phyloP scores from a whole-genome alignment of 1,140 invertebrate species.

The Diploscapter pachys region DNA sequence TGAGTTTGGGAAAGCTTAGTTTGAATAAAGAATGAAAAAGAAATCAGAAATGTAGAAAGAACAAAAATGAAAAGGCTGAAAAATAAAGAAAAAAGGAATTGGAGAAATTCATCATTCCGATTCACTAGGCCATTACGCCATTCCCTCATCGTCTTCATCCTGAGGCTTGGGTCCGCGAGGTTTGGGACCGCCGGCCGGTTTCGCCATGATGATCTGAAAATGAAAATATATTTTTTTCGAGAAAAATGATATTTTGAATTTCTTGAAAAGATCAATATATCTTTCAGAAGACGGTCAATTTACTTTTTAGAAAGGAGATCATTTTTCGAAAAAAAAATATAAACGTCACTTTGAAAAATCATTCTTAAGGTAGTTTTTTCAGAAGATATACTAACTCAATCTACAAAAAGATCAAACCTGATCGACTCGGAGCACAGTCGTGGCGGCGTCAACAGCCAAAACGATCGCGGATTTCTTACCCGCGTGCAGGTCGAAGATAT shows the following conservation, averaged over 20 bases:
- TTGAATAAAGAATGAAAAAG: background rate
- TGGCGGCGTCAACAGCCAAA: slow-evolving; percentile 85
- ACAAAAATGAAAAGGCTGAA: background rate
- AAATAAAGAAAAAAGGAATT: slow-evolving; percentile 25
- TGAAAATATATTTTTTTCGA: background rate
- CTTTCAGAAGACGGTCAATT: background rate
- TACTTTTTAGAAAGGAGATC: background rate
- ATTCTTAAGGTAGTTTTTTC: too few relatives aligned
- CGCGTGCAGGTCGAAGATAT: slow-evolving; percentile 79
- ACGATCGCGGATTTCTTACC: slow-evolving; percentile 89
- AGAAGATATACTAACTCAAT: too few relatives aligned
- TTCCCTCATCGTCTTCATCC: slow-evolving; percentile 57
- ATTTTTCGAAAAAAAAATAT: too few relatives aligned
- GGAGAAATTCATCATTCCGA: background rate
- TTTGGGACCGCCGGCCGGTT: slow-evolving; percentile 53
- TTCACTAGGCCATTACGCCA: slow-evolving; percentile 34
- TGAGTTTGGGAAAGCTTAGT: too few relatives aligned
- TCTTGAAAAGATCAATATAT: too few relatives aligned
- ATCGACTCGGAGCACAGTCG: slow-evolving; percentile 92
- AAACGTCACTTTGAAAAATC: too few relatives aligned
- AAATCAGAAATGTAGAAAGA: background rate
- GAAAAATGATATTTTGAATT: too few relatives aligned
- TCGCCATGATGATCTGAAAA: slow-evolving; percentile 55
- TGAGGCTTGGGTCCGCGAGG: slow-evolving; percentile 48
- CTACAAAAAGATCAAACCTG: slow-evolving; percentile 52